A percentile compares a stretch with the other conserved stretches of the same genome.
Evolutionary conservation across 92 coral and sea anemone genomes (phyloP).

Genomic region (Parazoanthus swiftii): DNA sequence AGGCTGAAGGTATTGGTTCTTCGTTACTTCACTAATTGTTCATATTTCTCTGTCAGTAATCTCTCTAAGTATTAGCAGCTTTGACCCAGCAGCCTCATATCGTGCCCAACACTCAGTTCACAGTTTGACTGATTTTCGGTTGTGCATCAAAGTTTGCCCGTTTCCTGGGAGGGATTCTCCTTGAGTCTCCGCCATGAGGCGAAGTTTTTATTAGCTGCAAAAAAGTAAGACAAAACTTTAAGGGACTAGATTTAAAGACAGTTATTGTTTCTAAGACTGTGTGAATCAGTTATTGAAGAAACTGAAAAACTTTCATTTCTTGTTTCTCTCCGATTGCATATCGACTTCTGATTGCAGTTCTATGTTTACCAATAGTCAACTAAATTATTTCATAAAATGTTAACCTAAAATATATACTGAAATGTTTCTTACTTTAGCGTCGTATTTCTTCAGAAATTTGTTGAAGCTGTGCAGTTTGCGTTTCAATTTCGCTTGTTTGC

Average conservation of each 20-base stretch:
- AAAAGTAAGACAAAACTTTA: not conserved
- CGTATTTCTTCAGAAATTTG: too few species aligned
- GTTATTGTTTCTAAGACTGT: not conserved
- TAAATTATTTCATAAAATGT: too few species aligned
- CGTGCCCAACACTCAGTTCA: not conserved
- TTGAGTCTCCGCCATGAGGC: not conserved
- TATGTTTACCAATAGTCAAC: too few species aligned
- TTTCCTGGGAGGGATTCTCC: not conserved
- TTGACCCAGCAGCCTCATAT: not conserved
- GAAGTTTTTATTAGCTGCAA: not conserved
- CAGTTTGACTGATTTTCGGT: not conserved
- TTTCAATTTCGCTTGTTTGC: not conserved
- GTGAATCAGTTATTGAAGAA: too few species aligned
- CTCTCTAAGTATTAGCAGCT: not conserved
- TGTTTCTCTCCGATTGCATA: too few species aligned
- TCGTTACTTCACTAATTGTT: not conserved
- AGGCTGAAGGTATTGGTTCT: not conserved
- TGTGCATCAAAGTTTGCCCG: not conserved
- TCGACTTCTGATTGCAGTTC: too few species aligned
- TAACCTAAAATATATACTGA: too few species aligned
- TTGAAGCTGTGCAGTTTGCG: conserved; percentile 7
- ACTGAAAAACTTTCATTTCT: too few species aligned
- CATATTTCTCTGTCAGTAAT: not conserved
- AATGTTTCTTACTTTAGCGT: conserved; percentile 9
- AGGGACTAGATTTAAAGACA: not conserved